Conservation (phyloP, 37 sponge, comb jelly and placozoan genomes). For the Halisarca cf. caerulea region DNA sequence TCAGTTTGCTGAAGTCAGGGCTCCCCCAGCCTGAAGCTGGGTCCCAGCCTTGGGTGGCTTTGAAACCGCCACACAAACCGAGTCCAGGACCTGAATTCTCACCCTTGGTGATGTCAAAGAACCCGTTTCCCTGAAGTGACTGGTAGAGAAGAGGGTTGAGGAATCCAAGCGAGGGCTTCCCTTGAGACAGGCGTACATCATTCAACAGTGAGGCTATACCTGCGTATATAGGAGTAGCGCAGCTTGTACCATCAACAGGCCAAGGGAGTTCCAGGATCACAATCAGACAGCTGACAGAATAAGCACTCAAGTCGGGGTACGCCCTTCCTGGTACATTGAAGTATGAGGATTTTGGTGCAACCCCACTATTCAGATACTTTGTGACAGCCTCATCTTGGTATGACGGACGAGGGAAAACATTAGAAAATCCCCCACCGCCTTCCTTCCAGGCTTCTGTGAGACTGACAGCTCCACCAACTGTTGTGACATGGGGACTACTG, state of each 20-base stretch:
- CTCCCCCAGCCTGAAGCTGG: constrained; percentile 86
- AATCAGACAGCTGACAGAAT: constrained; percentile 74
- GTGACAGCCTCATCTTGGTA: constrained; percentile 81
- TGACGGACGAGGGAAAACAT: constrained; percentile 66
- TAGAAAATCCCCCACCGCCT: constrained; percentile 93
- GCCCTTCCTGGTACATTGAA: constrained; percentile 85
- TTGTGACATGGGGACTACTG: constrained; percentile 82
- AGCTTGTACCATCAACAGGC: constrained; percentile 84
- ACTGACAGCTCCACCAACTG: constrained; percentile 83
- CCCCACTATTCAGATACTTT: constrained; percentile 69
- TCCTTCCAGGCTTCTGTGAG: constrained; percentile 41
- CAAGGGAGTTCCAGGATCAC: constrained; percentile 27
- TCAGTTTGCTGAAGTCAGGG: constrained; percentile 72
- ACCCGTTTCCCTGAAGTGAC: constrained; percentile 56
- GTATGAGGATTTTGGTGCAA: constrained; percentile 46
- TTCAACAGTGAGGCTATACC: constrained; percentile 85
- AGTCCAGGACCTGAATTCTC: constrained; percentile 8
- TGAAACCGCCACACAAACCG: constrained; percentile 58
- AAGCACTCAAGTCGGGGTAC: constrained; percentile 91
- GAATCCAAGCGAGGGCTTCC: constrained; percentile 86
- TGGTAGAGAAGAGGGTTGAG: constrained; percentile 93
- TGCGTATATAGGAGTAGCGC: constrained; percentile 85
- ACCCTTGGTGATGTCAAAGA: constrained; percentile 74
- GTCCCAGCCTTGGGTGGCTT: constrained; percentile 83
- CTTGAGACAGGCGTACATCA: constrained; percentile 81